These are phyloP conservation scores for Tachypleus tridentatus DNA, from an alignment of 1,140 invertebrate genomes.

Conservation along the genomic window DNA sequence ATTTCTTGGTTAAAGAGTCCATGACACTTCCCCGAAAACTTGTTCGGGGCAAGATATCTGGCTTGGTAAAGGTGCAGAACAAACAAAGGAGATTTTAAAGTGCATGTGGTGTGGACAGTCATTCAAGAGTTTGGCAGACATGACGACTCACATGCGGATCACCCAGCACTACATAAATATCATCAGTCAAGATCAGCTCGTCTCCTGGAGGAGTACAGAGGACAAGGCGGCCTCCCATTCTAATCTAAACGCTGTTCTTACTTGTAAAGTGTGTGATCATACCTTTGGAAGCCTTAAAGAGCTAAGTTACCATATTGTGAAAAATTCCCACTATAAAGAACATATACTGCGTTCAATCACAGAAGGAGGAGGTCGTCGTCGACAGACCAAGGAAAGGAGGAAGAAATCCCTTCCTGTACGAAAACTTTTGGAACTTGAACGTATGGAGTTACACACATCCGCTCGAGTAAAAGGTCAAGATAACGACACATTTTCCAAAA, in stretches of 20 bases:
- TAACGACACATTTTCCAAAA: slow-evolving; percentile 28
- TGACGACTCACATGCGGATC: slow-evolving; percentile 97
- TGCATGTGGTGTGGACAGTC: slow-evolving; percentile 99
- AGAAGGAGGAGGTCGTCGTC: slow-evolving; percentile 62
- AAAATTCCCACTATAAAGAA: slow-evolving; percentile 94
- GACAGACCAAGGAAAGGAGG: slow-evolving; percentile 67
- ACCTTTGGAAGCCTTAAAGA: slow-evolving; percentile 90
- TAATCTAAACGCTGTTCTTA: slow-evolving; percentile 84
- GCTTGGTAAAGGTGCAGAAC: slow-evolving; percentile 93
- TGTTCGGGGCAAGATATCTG: slow-evolving; percentile 96
- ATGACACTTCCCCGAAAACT: slow-evolving; percentile 90
- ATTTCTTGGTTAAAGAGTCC: slow-evolving; percentile 63
- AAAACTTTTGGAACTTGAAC: slow-evolving; percentile 75
- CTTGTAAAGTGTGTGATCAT: slow-evolving; percentile 95
- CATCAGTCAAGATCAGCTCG: slow-evolving; percentile 90
- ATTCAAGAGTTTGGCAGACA: slow-evolving; percentile 83
- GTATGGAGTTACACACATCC: slow-evolving; percentile 62
- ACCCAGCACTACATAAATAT: slow-evolving; percentile 98
- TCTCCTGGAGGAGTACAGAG: slow-evolving; percentile 86
- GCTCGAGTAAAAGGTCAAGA: slow-evolving; percentile 16
- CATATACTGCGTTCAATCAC: slow-evolving; percentile 85
- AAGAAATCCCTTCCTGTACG: slow-evolving; percentile 87
- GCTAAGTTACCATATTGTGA: slow-evolving; percentile 96
- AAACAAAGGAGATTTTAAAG: slow-evolving; percentile 91
- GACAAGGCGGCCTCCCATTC: slow-evolving; percentile 52